These are phyloP conservation scores for Oenanthe oenanthe DNA, from an alignment of 2,113 vertebrate genomes.

Conservation along the genomic window DNA sequence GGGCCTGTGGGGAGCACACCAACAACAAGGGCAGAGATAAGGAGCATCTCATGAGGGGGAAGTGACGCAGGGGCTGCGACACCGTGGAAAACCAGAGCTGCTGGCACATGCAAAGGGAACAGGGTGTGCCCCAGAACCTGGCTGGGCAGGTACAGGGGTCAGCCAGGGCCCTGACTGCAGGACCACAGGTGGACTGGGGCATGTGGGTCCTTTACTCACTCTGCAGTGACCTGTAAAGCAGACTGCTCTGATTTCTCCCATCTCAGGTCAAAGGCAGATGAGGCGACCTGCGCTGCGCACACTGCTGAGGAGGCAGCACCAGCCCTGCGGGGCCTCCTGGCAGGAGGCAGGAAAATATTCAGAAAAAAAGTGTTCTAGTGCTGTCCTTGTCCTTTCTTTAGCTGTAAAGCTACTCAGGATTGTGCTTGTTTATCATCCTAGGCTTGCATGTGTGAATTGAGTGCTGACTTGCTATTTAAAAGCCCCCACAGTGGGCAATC, in stretches of 20 bases:
- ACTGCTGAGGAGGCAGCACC: not conserved
- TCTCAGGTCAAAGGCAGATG: not conserved
- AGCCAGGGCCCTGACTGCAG: not conserved
- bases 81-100: not conserved
- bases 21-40: not conserved
- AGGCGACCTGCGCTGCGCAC: fast-evolving
- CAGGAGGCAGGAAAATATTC: not conserved
- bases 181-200: not conserved
- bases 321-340: fast-evolving
- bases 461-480: constrained; percentile 48
- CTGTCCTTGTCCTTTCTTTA: not conserved
- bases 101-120: not conserved
- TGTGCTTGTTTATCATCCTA: constrained; percentile 38
- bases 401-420: constrained; percentile 23
- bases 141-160: not conserved
- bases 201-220: not conserved
- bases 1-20: not conserved
- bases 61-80: fast-evolving
- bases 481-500: constrained; percentile 6
- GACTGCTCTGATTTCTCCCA: not conserved
- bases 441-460: constrained; percentile 10
- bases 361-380: not conserved
- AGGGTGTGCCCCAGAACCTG: no score
- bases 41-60: not conserved
- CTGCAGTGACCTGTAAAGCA: not conserved